Conservation (phyloP, 2,113 vertebrate species). For the Vulpes vulpes region DNA sequence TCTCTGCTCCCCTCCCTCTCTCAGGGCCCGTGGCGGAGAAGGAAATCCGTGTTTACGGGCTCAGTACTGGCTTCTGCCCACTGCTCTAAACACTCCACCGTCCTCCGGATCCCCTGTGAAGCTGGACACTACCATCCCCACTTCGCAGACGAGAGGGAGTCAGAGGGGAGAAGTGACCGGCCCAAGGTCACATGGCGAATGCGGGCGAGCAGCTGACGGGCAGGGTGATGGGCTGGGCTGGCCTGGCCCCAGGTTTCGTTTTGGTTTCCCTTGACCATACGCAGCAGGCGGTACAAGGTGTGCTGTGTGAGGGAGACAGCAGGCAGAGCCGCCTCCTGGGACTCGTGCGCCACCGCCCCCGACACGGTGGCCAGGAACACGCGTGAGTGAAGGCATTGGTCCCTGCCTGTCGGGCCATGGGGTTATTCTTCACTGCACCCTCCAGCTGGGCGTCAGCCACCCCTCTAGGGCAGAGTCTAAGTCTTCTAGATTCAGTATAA, state of each 20-base stretch:
- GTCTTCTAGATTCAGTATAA: background rate
- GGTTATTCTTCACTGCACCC: background rate
- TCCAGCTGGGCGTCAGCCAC: background rate
- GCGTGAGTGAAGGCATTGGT: conserved; percentile 68
- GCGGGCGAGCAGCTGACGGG: background rate
- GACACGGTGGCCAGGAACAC: conserved; percentile 80
- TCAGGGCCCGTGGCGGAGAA: background rate
- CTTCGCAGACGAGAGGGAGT: background rate
- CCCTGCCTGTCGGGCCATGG: background rate
- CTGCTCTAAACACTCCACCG: background rate
- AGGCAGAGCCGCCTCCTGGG: conserved; percentile 94
- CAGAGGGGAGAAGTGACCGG: background rate
- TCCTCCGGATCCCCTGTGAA: background rate
- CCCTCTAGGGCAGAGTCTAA: background rate
- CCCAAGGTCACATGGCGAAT: background rate
- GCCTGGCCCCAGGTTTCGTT: background rate
- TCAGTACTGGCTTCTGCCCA: background rate
- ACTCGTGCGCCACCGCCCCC: conserved; percentile 88
- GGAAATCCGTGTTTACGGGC: background rate
- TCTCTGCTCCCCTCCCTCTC: background rate
- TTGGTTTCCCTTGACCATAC: conserved; percentile 85
- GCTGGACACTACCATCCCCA: background rate
- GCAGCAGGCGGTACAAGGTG: conserved; percentile 91
- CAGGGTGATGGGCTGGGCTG: background rate
- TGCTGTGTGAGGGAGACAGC: conserved; percentile 84